Evolutionary conservation across 2,888 invertebrate genomes (phyloP).

Genomic region (Ormia ochracea): DNA sequence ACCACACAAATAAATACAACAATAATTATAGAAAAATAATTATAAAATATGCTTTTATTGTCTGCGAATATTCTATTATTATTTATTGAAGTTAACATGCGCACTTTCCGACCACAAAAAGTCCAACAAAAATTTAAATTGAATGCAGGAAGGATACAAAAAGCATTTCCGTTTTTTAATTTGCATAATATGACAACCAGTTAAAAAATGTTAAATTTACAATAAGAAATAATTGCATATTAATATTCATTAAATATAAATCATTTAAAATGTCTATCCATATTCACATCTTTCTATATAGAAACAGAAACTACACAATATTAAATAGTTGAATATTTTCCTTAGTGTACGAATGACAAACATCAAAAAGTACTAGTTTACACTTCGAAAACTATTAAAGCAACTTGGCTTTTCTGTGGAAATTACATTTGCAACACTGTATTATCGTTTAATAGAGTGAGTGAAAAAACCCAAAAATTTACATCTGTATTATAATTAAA

Average conservation of each 20-base stretch:
- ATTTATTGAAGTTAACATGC: neutral
- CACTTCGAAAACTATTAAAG: too few relatives aligned
- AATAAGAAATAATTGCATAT: conserved; percentile 26
- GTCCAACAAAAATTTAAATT: conserved; percentile 24
- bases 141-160: conserved; percentile 19
- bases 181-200: neutral
- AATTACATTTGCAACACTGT: too few relatives aligned
- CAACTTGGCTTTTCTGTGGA: too few relatives aligned
- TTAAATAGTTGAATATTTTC: too few relatives aligned
- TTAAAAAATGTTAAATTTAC: neutral
- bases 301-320: too few relatives aligned
- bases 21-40: conserved; percentile 36
- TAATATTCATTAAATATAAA: conserved; percentile 51
- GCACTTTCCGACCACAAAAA: conserved; percentile 31
- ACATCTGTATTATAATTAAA: too few relatives aligned
- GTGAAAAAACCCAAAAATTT: too few relatives aligned
- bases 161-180: neutral
- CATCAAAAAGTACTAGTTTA: too few relatives aligned
- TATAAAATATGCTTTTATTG: conserved; percentile 52
- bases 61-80: conserved; percentile 21
- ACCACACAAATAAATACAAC: conserved; percentile 33
- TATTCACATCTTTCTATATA: conserved; percentile 39
- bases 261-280: conserved; percentile 40
- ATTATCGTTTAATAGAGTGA: too few relatives aligned
- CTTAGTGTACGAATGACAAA: too few relatives aligned